phyloP scores from a whole-genome alignment of 2,888 invertebrate species.

The Molorchus minor region DNA sequence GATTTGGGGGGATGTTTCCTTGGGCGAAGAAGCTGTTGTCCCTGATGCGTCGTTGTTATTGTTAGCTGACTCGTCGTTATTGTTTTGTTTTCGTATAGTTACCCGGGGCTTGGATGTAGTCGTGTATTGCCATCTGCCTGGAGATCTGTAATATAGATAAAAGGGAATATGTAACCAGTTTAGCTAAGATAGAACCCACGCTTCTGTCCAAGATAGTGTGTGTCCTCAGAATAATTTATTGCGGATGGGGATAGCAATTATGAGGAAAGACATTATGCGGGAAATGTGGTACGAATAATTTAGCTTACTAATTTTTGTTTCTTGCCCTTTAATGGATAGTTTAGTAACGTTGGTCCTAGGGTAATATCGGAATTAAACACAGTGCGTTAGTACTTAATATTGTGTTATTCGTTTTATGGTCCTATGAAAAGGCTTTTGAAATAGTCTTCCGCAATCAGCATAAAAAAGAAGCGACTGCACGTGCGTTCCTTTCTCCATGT shows the following conservation, averaged over 20 bases:
- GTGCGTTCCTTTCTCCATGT: no score
- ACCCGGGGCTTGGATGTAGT: conserved; percentile 88
- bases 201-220: conserved; percentile 25
- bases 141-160: conserved; percentile 65
- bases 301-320: conserved; percentile 3
- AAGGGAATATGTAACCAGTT: conserved; percentile 34
- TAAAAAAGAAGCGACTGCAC: no score
- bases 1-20: conserved; percentile 44
- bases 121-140: conserved; percentile 91
- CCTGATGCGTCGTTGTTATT: conserved; percentile 52
- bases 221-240: conserved; percentile 32
- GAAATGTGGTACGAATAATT: conserved; percentile 22
- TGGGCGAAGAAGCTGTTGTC: conserved; percentile 48
- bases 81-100: conserved; percentile 75
- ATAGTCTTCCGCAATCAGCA: no score
- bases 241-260: conserved; percentile 6
- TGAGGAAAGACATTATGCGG: conserved; percentile 5
- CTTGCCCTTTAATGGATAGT: no score
- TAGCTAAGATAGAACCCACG: conserved; percentile 22
- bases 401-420: no score
- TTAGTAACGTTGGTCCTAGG: no score
- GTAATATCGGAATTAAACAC: no score
- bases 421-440: no score
- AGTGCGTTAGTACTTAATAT: no score
- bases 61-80: conserved; percentile 65